Evolutionary conservation across 2,888 invertebrate genomes (phyloP), one percentile per base, ranked within the genome.

Genomic region (Camponotus fellah): DNA sequence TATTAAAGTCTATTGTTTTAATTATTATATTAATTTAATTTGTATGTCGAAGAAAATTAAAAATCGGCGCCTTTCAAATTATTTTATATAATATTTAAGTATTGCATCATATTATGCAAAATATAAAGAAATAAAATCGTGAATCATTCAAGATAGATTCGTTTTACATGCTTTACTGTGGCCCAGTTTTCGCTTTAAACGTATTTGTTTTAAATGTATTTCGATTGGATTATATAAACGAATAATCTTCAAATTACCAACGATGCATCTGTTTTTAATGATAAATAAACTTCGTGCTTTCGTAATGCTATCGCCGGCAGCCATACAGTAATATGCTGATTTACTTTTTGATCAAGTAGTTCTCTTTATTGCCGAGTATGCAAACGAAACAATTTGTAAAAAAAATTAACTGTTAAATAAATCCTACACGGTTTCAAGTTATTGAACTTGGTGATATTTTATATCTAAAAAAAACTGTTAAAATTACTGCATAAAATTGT

Each of bases 301-400:
- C 81, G 69, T 81, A 85, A 88, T 84, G n/a, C 9, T 86, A 88
- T 85, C 82, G 68, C 85, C 69, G 75, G 71, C 65, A 60, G 77
- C 68, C 43, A 32, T 43, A 65, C 58, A 75, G 76, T 80, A 84
- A 80, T 72, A 65, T 56, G 85, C 83, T 83, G 84, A 87, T 87
- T 87, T 83, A 82, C 83, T 86, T 89, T 69, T 85, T 58, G 62
- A 56, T 62, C 71, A 79, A 83, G 79, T 37, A 60, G 40, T 75
- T 69, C 56, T 72, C 79, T 81, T 85, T 81, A 79, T 65, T 66
- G 60, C 21, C 37, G 46, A 60, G 49, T 46, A 40, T 72, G 37
- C 37, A 80, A 72, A 79, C 77, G 14, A 37, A 37, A 71, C 43
- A 71, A 71, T 12, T 60, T 26, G 8, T 37, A 37, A 80, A 8